Base-by-base conservation (phyloP, 2,888 invertebrate species). In the Cheilosia scutellata region DNA sequence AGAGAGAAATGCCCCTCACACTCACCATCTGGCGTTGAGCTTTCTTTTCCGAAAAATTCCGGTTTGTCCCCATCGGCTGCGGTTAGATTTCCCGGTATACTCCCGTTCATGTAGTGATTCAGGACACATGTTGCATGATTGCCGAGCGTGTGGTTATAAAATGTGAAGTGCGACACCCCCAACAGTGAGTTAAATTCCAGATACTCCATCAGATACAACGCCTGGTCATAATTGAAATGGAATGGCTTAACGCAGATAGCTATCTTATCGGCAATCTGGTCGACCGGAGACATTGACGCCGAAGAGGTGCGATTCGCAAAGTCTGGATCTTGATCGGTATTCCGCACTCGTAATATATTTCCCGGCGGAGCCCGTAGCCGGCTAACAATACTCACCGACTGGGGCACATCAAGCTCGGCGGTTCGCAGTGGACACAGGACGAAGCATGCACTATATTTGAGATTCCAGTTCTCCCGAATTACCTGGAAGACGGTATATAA, bases 381-480 rank as follows among this genome's bases (percentile, higher is more conserved):
- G 9, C 94, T 94, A 5, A 96, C 95, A 71, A 96, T 93, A 68
- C 96, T 96, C 49, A 96, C 95, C n/a, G 95, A 94, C 86, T 93
- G 93, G 0, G 96, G 96, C 44, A 94, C 93, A 4, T 94, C 93
- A 71, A 94, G 91, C 71, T 94, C 94, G 0, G 91, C 90, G 58
- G 93, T 93, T 40, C 95, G 94, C 78, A 97, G 93, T 7, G 96
- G 95, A 89, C 98, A 98, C 86, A 97, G 93, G 31, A 98, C 95
- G 91, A 97, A 98, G 89, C 96, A 96, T 7, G 98, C 98, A 91
- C 97, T 97, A 93, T 97, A 98, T 91, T 97, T 97, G 31, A 98
- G 93, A 91, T 97, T 98, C 98, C 98, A 98, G 91, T 98, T 98
- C 91, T 98, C 98, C 27, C 97, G 94, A 78, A 98, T 98, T 3